Conservation (phyloP, 2,888 invertebrate genomes). For the Alentia gelatinosa region DNA sequence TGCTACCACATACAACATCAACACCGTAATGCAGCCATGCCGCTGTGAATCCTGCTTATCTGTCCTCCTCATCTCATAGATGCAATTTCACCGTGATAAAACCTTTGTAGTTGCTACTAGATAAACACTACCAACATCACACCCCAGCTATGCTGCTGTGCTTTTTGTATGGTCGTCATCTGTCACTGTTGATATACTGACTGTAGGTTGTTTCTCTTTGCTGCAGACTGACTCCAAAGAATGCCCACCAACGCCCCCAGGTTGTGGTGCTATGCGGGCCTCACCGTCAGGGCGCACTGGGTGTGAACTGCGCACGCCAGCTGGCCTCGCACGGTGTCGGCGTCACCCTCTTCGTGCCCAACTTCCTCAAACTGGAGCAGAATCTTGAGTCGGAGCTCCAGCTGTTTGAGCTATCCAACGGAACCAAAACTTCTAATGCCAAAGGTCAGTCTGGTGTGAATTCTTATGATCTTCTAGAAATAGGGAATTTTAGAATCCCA, state of each 20-base stretch:
- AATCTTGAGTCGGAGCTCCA: conserved; percentile 85
- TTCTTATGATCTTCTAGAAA: background rate
- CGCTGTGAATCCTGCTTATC: too few relatives aligned
- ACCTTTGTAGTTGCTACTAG: too few relatives aligned
- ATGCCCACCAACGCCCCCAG: conserved; percentile 92
- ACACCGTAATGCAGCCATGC: too few relatives aligned
- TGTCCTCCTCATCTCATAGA: too few relatives aligned
- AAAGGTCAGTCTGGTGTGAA: conserved; percentile 15
- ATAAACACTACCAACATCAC: too few relatives aligned
- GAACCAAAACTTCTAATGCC: conserved; percentile 70
- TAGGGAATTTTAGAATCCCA: too few relatives aligned
- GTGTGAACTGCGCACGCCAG: conserved; percentile 87
- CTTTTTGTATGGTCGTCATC: too few relatives aligned
- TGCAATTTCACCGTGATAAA: too few relatives aligned
- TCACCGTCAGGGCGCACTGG: conserved; percentile 86
- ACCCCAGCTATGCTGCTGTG: too few relatives aligned
- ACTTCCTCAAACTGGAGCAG: conserved; percentile 72
- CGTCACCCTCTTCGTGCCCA: conserved; percentile 85
- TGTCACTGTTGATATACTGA: too few relatives aligned
- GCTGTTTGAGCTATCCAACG: conserved; percentile 85
- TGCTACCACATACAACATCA: too few relatives aligned
- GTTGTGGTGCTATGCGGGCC: conserved; percentile 88
- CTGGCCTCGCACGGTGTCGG: conserved; percentile 90
- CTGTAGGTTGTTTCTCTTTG: too few relatives aligned
- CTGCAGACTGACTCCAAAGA: conserved; percentile 90